Conservation (phyloP, 1,140 invertebrate species). For the Octopus sinensis region DNA sequence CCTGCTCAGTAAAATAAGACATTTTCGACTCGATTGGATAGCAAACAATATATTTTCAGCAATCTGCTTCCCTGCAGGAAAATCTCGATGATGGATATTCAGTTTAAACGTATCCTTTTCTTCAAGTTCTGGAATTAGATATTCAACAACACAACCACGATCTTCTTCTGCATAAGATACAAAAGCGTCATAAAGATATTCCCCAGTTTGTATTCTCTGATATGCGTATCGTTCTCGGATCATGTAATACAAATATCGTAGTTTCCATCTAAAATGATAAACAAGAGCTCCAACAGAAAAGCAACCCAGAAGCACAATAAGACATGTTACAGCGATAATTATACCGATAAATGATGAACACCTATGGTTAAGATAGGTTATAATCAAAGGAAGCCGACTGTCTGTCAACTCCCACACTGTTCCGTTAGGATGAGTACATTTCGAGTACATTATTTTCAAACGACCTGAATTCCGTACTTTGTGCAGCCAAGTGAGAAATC, state of each 20-base stretch:
- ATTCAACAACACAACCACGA: not conserved
- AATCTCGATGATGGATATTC: conserved; percentile 42
- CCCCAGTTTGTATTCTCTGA: not conserved
- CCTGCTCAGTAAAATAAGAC: conserved; percentile 64
- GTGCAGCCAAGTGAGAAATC: too few species aligned
- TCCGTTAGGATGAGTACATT: too few species aligned
- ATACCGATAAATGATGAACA: too few species aligned
- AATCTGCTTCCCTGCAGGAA: conserved; percentile 53
- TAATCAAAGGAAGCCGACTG: too few species aligned
- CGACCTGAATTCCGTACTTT: too few species aligned
- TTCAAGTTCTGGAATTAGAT: conserved; percentile 30
- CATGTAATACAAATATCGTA: conserved; percentile 38
- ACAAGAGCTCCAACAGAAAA: too few species aligned
- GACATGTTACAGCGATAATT: too few species aligned
- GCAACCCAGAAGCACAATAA: too few species aligned
- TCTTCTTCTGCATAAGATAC: conserved; percentile 28
- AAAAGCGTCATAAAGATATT: conserved; percentile 35
- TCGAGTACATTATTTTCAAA: too few species aligned
- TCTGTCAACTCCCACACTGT: too few species aligned
- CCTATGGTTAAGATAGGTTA: too few species aligned
- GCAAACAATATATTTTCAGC: conserved; percentile 64
- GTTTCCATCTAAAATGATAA: conserved; percentile 14
- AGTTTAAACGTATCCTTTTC: conserved; percentile 23
- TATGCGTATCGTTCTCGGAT: conserved; percentile 22
- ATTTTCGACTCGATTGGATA: conserved; percentile 64